A percentile compares a stretch with the other conserved stretches of the same genome.
phyloP scores from a whole-genome alignment of 1,140 invertebrate genomes.

The Drosophila sechellia region DNA sequence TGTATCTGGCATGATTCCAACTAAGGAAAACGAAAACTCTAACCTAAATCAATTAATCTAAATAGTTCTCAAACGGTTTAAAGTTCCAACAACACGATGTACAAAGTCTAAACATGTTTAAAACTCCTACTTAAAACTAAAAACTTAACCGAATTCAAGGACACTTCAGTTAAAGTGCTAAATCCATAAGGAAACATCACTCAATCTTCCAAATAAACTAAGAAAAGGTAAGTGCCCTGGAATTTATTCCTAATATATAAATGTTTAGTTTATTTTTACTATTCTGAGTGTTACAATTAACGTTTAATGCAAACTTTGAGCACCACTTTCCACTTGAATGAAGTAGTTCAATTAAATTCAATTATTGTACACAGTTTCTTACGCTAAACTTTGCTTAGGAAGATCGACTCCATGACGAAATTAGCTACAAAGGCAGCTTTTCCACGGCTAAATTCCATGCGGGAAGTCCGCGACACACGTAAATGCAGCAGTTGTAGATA shows the following conservation, averaged over 20 bases:
- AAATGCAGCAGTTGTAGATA: conserved; percentile 71
- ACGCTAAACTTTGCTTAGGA: conserved; percentile 7
- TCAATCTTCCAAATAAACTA: conserved; percentile 8
- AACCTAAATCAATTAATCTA: conserved; percentile 18
- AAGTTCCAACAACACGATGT: conserved; percentile 49
- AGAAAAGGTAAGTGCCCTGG: conserved; percentile 18
- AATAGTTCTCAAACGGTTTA: conserved; percentile 29
- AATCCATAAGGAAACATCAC: conserved; percentile 23
- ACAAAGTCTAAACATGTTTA: conserved; percentile 42
- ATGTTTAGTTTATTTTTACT: conserved; percentile 32
- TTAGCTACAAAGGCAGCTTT: conserved; percentile 48
- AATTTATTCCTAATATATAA: background rate
- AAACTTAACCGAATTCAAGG: conserved; percentile 7
- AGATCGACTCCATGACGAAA: conserved; percentile 9
- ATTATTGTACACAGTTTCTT: conserved; percentile 10
- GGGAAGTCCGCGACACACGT: conserved; percentile 74
- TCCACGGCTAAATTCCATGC: conserved; percentile 75
- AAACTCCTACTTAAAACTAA: conserved; percentile 23
- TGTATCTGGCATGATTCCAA: conserved; percentile 48
- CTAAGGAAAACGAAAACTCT: conserved; percentile 16
- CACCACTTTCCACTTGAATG: conserved; percentile 41
- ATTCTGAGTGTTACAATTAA: conserved; percentile 29
- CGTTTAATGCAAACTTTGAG: conserved; percentile 18
- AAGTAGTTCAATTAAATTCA: conserved; percentile 26
- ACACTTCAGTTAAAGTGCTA: conserved; percentile 26